Evolutionary conservation across 2,888 invertebrate genomes (phyloP).

Genomic region (Imbricaverruca yamaguchii): DNA sequence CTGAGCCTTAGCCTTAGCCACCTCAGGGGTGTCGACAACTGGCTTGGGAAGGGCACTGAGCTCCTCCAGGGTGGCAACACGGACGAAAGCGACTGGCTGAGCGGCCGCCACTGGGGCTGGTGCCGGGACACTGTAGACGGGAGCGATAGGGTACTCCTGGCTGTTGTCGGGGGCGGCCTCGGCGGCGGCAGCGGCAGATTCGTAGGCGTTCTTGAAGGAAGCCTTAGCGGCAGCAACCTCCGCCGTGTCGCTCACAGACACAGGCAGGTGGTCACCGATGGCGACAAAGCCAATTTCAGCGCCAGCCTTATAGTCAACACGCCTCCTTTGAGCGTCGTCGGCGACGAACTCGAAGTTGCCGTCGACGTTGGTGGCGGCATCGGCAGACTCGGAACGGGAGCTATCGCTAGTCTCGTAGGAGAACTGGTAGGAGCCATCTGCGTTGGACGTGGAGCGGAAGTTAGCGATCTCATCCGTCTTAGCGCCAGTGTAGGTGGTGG

Average conservation of each 20-base stretch:
- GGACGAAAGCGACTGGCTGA: too few species aligned
- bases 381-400: constrained; percentile 31
- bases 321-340: constrained; percentile 34
- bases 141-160: too few species aligned
- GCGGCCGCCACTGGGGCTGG: neutral
- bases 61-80: too few species aligned
- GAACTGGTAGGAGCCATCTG: neutral
- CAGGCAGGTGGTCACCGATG: constrained; percentile 25
- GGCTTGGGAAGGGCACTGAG: too few species aligned
- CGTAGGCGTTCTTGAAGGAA: constrained; percentile 31
- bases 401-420: constrained; percentile 33
- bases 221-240: constrained; percentile 4
- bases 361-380: constrained; percentile 30
- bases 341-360: constrained; percentile 34
- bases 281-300: constrained; percentile 32
- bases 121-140: neutral
- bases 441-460: too few species aligned
- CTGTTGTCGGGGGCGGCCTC: constrained; percentile 21
- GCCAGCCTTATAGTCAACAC: constrained; percentile 32
- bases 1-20: neutral
- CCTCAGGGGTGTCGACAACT: neutral
- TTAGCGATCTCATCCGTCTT: too few species aligned
- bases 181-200: constrained; percentile 20
- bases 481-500: too few species aligned
- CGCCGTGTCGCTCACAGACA: neutral